Percentiles rank a stretch among this genome's conserved stretches.
Evolutionary conservation across 2,888 invertebrate species (phyloP).

Genomic region (Heliconius ismenius): DNA sequence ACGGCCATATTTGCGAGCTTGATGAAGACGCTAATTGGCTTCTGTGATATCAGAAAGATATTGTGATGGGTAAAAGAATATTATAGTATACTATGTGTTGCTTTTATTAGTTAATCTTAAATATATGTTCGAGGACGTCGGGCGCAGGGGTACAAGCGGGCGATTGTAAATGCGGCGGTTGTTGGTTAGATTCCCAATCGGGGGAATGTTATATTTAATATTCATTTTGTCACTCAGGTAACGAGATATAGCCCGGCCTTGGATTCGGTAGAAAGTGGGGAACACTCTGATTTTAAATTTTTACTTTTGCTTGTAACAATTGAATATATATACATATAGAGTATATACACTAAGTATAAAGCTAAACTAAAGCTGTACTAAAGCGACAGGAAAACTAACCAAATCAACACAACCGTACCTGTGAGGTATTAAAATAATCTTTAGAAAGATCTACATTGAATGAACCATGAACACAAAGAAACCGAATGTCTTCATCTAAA

Average conservation of each 20-base stretch:
- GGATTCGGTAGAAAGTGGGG: too few species aligned
- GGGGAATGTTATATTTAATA: too few species aligned
- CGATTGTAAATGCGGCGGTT: not conserved
- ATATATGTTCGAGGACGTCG: not conserved
- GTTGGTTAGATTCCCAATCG: too few species aligned
- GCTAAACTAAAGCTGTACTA: too few species aligned
- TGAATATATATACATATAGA: not conserved
- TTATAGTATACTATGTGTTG: not conserved
- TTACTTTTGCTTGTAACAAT: not conserved
- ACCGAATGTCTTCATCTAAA: slow-evolving; percentile 15
- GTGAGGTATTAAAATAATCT: not conserved
- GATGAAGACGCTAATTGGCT: slow-evolving; percentile 31
- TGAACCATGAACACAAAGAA: slow-evolving; percentile 18
- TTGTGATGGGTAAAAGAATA: not conserved
- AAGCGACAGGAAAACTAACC: not conserved
- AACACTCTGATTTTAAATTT: too few species aligned
- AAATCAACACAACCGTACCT: not conserved
- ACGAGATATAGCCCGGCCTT: too few species aligned
- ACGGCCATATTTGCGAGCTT: slow-evolving; percentile 28
- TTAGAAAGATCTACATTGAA: slow-evolving; percentile 9
- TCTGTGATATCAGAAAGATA: slow-evolving; percentile 16
- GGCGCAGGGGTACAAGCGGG: not conserved
- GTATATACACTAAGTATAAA: not conserved
- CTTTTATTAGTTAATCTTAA: not conserved
- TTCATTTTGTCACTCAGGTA: too few species aligned